Base-by-base conservation (phyloP, 2,113 vertebrate genomes). In the Acanthochromis polyacanthus region DNA sequence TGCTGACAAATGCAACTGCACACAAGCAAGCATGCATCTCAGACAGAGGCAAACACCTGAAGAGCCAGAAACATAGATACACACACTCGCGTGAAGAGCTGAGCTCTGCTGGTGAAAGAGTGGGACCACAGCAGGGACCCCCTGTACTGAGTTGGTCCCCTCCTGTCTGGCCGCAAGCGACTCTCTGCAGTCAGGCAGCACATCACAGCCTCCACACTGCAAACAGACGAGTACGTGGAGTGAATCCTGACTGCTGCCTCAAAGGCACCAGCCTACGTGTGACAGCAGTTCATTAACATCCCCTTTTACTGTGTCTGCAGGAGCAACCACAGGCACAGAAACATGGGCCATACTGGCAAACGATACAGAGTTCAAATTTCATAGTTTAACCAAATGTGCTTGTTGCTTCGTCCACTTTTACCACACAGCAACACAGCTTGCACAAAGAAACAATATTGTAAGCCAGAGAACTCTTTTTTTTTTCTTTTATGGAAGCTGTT, bases 261-360 rank as follows among this genome's bases (percentile, higher is more conserved):
- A 89, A 88, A 92, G 91, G 89, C 87, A 73, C 74, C 85, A 77
- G 87, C 73, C 89, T 80, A 81, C 74, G 82, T 89, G 89, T 88
- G 90, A 90, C 90, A 89, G 90, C 83, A 86, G 71, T 88, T 91
- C 90, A 92, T 92, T 92, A 93, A 88, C 86, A 86, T 90, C 84
- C 82, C 74, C 75, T 64, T 89, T 83, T 65, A 86, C 73, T 76
- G 72, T 38, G 30, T 80, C 72, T 80, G 71, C 87, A 72, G 73
- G 57, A 84, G 80, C 83, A 71, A 78, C 75, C 70, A 73, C 76
- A 72, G 68, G 66, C 85, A 48, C 6, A 30, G 75, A 75, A 62
- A 64, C 80, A 82, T 25, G 62, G 61, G 53, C 65, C 60, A 36
- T 40, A 70, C 77, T 69, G 75, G 75, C 70, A 77, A 57, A 55